Evolutionary conservation across 2,888 invertebrate genomes (phyloP), one percentile per base, ranked within the genome.

Genomic region (Eremobia ochroleuca): DNA sequence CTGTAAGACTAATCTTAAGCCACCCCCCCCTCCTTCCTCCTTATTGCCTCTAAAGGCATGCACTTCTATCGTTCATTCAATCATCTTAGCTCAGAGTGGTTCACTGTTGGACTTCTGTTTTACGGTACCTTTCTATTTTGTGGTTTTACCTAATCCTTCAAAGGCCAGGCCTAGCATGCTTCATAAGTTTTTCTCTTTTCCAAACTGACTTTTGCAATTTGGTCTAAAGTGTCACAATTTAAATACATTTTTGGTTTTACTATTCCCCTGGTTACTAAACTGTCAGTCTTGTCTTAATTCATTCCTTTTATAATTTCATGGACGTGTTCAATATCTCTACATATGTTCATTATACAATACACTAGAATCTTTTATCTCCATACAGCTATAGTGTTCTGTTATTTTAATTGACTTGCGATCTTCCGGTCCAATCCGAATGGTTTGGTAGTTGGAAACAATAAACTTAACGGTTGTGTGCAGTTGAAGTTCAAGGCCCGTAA

Each of bases 401-500:
- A 86, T 79, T 80, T 85, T 84, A 87, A 85, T 84, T 87, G 81
- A 49, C 75, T 76, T 62, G 74, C 75, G 61, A 82, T 85, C 87
- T 73, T 79, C 76, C 79, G 75, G 75, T 52, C 46, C 28, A 66
- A 15, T 37, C 66, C 28, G 52, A 79, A 79, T 73, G 49, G 66
- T 64, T 85, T 74, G 72, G 58, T 72, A 75, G 86, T 86, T 79
- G 55, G 79, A 86, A 87, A 88, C 88, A 85, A 82, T 87, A 82
- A 70, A 82, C 76, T 77, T 87, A 85, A 87, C 87, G 82, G 83
- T 82, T 65, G 67, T 78, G 34, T 65, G 78, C 77, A 88, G 87
- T 86, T 83, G 78, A 88, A 87, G 87, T 87, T 87, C 87, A 88
- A 87, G 87, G 87, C 72, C 85, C 87, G 87, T 77, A 77, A 87